These are phyloP conservation scores for Scolopax mira DNA, from an alignment of 2,113 vertebrate species.

Conservation along the genomic window DNA sequence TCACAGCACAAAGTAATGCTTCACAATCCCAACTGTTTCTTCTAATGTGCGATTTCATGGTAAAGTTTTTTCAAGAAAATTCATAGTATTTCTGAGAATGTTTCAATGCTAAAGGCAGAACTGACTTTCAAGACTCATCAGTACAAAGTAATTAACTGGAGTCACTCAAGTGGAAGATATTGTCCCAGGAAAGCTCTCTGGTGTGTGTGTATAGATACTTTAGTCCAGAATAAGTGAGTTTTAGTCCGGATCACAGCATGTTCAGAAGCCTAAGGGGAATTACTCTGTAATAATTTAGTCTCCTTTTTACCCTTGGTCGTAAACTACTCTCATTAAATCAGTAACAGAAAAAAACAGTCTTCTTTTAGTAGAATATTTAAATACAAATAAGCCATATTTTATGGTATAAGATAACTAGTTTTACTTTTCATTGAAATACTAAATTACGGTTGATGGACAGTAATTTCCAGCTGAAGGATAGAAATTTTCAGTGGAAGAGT, in stretches of 20 bases:
- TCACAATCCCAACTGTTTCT: background rate
- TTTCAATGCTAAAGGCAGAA: slow-evolving; percentile 2
- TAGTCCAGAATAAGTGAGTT: background rate
- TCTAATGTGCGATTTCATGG: background rate
- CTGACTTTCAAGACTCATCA: slow-evolving; percentile 23
- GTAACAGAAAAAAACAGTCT: background rate
- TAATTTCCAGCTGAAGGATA: background rate
- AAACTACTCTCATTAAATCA: background rate
- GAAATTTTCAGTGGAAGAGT: background rate
- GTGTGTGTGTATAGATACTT: background rate
- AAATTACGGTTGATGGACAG: background rate
- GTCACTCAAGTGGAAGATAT: slow-evolving; percentile 2
- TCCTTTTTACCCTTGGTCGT: background rate
- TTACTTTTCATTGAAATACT: background rate
- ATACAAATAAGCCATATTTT: background rate
- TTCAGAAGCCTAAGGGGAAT: slow-evolving; percentile 4
- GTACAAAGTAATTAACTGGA: slow-evolving; percentile 42
- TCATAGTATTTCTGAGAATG: background rate
- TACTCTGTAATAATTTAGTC: background rate
- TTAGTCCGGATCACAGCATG: background rate
- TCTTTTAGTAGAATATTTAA: background rate
- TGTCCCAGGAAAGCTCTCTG: slow-evolving; percentile 26
- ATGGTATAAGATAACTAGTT: background rate
- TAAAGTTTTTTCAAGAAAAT: background rate
- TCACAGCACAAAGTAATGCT: background rate